Evolutionary conservation across 2,888 invertebrate species (phyloP).

Genomic region (Rapana venosa): DNA sequence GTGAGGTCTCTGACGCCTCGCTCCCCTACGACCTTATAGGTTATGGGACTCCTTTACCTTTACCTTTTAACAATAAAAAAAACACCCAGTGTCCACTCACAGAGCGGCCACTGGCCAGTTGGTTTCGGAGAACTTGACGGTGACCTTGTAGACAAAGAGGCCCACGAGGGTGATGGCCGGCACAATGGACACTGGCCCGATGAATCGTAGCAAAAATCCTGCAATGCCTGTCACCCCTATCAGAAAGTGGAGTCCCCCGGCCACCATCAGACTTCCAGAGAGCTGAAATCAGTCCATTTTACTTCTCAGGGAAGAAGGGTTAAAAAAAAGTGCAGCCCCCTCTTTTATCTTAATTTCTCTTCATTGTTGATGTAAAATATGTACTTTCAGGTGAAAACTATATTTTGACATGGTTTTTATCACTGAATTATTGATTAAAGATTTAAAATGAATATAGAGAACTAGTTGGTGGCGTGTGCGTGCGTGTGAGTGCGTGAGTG

Average conservation of each 20-base stretch:
- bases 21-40: too few relatives aligned
- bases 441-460: too few relatives aligned
- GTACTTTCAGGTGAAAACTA: too few relatives aligned
- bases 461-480: neutral
- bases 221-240: slow-evolving; percentile 65
- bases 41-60: too few relatives aligned
- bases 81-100: slow-evolving; percentile 70
- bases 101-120: slow-evolving; percentile 78
- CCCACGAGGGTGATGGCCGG: slow-evolving; percentile 53
- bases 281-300: slow-evolving; percentile 36
- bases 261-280: slow-evolving; percentile 63
- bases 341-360: neutral
- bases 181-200: slow-evolving; percentile 56
- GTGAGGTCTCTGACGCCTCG: too few relatives aligned
- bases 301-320: neutral
- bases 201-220: slow-evolving; percentile 52
- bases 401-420: too few relatives aligned
- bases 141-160: slow-evolving; percentile 49
- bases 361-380: too few relatives aligned
- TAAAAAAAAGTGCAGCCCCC: neutral
- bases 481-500: neutral
- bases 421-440: too few relatives aligned
- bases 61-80: neutral
- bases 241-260: slow-evolving; percentile 59
- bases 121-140: slow-evolving; percentile 52